A percentile compares a stretch with the other conserved stretches of the same genome.
These are phyloP conservation scores for Suricata suricatta DNA, from an alignment of 2,113 vertebrate genomes.

Conservation along the genomic window DNA sequence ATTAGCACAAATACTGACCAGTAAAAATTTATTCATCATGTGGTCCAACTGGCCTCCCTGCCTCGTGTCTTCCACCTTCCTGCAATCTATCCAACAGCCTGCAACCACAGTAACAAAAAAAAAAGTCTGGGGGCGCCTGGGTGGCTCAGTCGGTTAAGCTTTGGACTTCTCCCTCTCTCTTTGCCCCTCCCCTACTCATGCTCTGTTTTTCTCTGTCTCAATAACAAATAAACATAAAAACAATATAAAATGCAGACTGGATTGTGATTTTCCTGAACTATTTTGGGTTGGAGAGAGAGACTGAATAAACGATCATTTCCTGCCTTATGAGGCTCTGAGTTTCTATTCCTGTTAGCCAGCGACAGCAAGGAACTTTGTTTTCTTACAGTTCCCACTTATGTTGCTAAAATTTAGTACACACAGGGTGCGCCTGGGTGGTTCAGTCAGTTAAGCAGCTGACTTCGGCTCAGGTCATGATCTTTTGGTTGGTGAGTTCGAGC, in stretches of 20 bases:
- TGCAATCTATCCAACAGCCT: not conserved
- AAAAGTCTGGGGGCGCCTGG: too few relatives aligned
- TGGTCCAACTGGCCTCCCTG: not conserved
- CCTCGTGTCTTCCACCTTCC: not conserved
- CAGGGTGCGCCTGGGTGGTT: too few relatives aligned
- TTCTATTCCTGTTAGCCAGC: conserved; percentile 33
- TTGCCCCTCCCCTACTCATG: too few relatives aligned
- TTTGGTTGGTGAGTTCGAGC: too few relatives aligned
- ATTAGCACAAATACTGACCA: conserved; percentile 31
- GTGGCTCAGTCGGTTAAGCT: too few relatives aligned
- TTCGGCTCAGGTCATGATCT: too few relatives aligned
- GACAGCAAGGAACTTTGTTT: conserved; percentile 29
- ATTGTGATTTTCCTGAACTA: conserved; percentile 24
- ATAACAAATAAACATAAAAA: too few relatives aligned
- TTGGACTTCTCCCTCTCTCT: too few relatives aligned
- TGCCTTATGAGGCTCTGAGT: not conserved
- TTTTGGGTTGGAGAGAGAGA: not conserved
- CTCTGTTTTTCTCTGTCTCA: too few relatives aligned
- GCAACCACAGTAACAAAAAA: not conserved
- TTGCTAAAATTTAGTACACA: not conserved
- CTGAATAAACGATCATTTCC: not conserved
- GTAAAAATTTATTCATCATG: not conserved
- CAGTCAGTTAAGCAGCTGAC: too few relatives aligned
- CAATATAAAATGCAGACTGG: not conserved
- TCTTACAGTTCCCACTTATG: not conserved